These are phyloP conservation scores for Spondyliosoma cantharus DNA, from an alignment of 2,797 vertebrate species.

Conservation along the genomic window DNA sequence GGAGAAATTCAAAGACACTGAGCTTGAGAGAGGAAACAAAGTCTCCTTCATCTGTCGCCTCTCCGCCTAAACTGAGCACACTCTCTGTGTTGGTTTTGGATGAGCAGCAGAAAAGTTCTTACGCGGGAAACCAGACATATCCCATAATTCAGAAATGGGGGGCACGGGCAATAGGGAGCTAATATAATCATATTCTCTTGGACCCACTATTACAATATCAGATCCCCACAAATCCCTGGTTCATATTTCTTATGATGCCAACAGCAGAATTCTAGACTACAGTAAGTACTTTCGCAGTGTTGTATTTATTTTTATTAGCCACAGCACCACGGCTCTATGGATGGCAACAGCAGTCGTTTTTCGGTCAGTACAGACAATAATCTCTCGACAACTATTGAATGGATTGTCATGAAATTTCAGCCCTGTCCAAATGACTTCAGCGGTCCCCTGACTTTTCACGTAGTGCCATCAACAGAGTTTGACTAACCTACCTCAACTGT, in stretches of 20 bases:
- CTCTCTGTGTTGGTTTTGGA: slow-evolving; percentile 70
- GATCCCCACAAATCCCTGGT: slow-evolving; percentile 3
- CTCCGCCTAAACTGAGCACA: slow-evolving; percentile 45
- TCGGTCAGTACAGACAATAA: not conserved
- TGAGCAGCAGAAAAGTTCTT: slow-evolving; percentile 36
- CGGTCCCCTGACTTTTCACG: no score
- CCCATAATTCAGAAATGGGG: slow-evolving; percentile 31
- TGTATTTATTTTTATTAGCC: slow-evolving; percentile 11
- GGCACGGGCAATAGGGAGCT: slow-evolving; percentile 6
- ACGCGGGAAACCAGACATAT: slow-evolving; percentile 49
- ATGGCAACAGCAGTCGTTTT: fast-evolving
- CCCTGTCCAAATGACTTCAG: no score
- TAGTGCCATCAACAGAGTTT: no score
- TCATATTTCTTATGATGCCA: slow-evolving; percentile 21
- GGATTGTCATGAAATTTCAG: not conserved
- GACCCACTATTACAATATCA: slow-evolving; percentile 1
- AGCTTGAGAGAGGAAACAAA: slow-evolving; percentile 60
- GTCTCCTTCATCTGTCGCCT: slow-evolving; percentile 61
- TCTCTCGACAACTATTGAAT: no score
- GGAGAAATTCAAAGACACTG: slow-evolving; percentile 40
- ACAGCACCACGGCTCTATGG: not conserved
- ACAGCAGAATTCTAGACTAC: slow-evolving; percentile 2
- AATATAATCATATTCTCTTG: slow-evolving; percentile 13
- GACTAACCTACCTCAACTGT: not conserved
- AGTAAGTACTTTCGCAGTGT: not conserved